Base-by-base conservation (phyloP, 1,140 invertebrate genomes). In the Bombus consobrinus region DNA sequence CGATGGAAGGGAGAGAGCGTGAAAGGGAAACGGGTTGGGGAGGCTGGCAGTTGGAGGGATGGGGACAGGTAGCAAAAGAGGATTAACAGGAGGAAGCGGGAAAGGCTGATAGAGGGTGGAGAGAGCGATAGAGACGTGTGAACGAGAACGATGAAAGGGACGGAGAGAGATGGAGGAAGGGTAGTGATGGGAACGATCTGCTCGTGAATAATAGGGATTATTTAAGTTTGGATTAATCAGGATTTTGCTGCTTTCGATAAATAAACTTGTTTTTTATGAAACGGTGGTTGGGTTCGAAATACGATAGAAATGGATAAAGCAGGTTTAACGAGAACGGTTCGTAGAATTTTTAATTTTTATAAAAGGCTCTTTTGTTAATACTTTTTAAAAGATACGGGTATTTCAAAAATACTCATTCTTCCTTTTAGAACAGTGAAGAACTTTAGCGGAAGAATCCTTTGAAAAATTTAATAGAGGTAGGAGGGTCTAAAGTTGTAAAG, bases 11-110 rank as follows among this genome's bases (percentile, higher is more conserved):
- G 78, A 53, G 80, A 76, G 77, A 74, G 59, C 75, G 79, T 74
- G 73, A 74, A 68, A 41, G 34, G 68, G 74, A 59, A 47, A 89
- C 22, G 77, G 9, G 66, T 62, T 25, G 37, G 37, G 9, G 18
- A 25, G 32, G 69, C 39, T 71, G 10, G 34, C 5, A 39, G 34
- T n/a, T 3, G 10, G 66, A 71, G 64, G 68, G 66, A 28, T 74
- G 62, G 53, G 57, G 62, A 76, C 57, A 81, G 78, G 73, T 68
- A 72, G 87, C 39, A 81, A 87, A 83, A 88, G 83, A 87, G 83
- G 80, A 89, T 83, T 88, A 82, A 22, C 15, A n/a, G 59, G 43
- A 47, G 32, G 62, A 6, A 72, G 68, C 74, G 71, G 79, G 62
- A 84, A 15, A 37, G 47, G 10, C 43, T 39, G 34, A 47, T 6